Evolutionary conservation across 1,140 invertebrate species (phyloP).

Genomic region (Lasaia peninsularis): DNA sequence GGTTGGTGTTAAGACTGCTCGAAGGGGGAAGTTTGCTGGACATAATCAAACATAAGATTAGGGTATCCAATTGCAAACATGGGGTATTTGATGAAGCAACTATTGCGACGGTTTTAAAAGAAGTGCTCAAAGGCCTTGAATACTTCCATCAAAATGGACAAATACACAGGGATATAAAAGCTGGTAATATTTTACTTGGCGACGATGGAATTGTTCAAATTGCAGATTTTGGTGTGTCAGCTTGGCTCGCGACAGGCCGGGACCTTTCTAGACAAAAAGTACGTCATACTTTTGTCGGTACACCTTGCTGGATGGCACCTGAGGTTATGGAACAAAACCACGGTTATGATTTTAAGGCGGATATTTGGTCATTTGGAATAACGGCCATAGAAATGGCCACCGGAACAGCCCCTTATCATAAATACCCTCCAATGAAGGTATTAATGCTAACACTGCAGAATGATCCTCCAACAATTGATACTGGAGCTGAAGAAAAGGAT

Average conservation of each 20-base stretch:
- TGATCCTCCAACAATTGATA: slow-evolving; percentile 96
- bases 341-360: slow-evolving; percentile 99
- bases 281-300: slow-evolving; percentile 98
- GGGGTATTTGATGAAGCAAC: slow-evolving; percentile 99
- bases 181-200: slow-evolving; percentile 98
- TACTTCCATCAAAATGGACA: slow-evolving; percentile 99
- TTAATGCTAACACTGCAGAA: slow-evolving; percentile 99
- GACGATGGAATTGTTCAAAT: slow-evolving; percentile 99
- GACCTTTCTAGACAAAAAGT: slow-evolving; percentile 96
- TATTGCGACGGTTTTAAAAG: slow-evolving; percentile 98
- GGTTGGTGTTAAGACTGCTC: slow-evolving; percentile 94
- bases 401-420: slow-evolving; percentile 99
- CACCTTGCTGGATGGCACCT: slow-evolving; percentile 99
- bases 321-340: slow-evolving; percentile 99
- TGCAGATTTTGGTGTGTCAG: slow-evolving; percentile 96
- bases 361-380: slow-evolving; percentile 99
- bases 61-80: slow-evolving; percentile 93
- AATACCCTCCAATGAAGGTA: slow-evolving; percentile 99
- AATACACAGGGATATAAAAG: slow-evolving; percentile 99
- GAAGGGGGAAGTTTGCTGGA: slow-evolving; percentile 95
- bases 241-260: slow-evolving; percentile 94
- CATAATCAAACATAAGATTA: slow-evolving; percentile 98
- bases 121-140: slow-evolving; percentile 98
- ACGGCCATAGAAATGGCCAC: slow-evolving; percentile 99
- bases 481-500: slow-evolving; percentile 94